These are phyloP conservation scores for Euura lappo DNA, from an alignment of 1,140 invertebrate species.

Conservation along the genomic window DNA sequence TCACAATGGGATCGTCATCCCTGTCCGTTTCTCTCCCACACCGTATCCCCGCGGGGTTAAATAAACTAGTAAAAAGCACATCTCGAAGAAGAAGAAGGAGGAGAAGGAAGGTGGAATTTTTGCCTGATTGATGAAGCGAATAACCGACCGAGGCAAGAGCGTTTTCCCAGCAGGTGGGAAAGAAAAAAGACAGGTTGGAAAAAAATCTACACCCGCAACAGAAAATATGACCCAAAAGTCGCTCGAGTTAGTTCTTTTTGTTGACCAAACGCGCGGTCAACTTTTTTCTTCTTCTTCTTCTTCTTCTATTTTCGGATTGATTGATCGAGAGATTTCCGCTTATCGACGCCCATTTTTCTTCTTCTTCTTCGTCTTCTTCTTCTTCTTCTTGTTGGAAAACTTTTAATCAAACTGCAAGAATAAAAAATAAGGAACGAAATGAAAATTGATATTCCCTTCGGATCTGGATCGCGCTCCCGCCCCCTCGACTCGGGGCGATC, in stretches of 20 bases:
- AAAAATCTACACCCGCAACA: neutral
- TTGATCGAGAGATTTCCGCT: neutral
- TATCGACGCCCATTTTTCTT: too few relatives aligned
- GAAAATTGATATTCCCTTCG: too few relatives aligned
- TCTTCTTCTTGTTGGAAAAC: too few relatives aligned
- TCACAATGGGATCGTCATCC: neutral
- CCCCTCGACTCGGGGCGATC: neutral
- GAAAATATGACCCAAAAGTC: neutral
- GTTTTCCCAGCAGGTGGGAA: neutral
- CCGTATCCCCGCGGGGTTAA: too few relatives aligned
- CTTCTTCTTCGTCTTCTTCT: too few relatives aligned
- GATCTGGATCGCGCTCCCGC: too few relatives aligned
- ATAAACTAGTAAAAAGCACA: too few relatives aligned
- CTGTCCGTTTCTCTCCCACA: neutral
- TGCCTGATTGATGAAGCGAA: constrained; percentile 2
- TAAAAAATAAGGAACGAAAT: too few relatives aligned
- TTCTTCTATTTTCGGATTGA: neutral
- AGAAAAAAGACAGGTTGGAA: neutral
- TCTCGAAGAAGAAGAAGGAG: neutral
- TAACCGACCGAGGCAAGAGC: neutral
- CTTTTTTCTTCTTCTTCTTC: neutral
- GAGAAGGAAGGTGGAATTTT: constrained; percentile 19
- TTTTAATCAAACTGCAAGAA: too few relatives aligned
- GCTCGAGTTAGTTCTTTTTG: neutral
- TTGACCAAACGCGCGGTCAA: neutral